Evolutionary conservation across 37 sponge, comb jelly and placozoan genomes (phyloP).

Genomic region (Amphimedon queenslandica): DNA sequence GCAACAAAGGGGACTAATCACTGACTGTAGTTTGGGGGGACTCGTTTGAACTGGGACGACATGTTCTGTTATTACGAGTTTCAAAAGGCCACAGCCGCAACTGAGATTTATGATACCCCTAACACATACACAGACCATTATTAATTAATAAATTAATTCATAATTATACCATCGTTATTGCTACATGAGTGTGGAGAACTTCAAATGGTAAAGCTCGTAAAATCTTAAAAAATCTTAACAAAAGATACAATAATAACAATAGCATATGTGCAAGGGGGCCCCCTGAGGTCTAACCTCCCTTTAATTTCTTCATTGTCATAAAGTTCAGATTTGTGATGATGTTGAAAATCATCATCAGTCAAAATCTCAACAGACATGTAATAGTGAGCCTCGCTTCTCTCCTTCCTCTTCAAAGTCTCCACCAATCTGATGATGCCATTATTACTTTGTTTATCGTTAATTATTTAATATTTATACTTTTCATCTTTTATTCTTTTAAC

Average conservation of each 20-base stretch:
- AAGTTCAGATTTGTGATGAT: slow-evolving; percentile 57
- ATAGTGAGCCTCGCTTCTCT: slow-evolving; percentile 91
- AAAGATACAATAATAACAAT: too few species aligned
- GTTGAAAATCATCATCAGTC: slow-evolving; percentile 69
- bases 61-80: slow-evolving; percentile 73
- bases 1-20: neutral
- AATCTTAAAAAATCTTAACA: slow-evolving; percentile 6
- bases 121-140: neutral
- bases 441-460: too few species aligned
- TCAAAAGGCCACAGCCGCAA: slow-evolving; percentile 88
- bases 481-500: slow-evolving; percentile 82
- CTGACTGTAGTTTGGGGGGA: neutral
- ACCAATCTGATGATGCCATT: too few species aligned
- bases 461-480: too few species aligned
- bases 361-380: slow-evolving; percentile 85
- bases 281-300: slow-evolving; percentile 33
- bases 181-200: slow-evolving; percentile 8
- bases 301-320: slow-evolving; percentile 43
- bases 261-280: neutral
- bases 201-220: neutral
- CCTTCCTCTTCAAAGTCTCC: slow-evolving; percentile 73
- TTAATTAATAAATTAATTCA: neutral
- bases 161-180: slow-evolving; percentile 16
- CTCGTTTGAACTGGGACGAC: slow-evolving; percentile 61
- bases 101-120: slow-evolving; percentile 64